A percentile compares a stretch with the other conserved stretches of the same genome.
phyloP scores from a whole-genome alignment of 1,140 invertebrate species.

The Aphidius ervi region DNA sequence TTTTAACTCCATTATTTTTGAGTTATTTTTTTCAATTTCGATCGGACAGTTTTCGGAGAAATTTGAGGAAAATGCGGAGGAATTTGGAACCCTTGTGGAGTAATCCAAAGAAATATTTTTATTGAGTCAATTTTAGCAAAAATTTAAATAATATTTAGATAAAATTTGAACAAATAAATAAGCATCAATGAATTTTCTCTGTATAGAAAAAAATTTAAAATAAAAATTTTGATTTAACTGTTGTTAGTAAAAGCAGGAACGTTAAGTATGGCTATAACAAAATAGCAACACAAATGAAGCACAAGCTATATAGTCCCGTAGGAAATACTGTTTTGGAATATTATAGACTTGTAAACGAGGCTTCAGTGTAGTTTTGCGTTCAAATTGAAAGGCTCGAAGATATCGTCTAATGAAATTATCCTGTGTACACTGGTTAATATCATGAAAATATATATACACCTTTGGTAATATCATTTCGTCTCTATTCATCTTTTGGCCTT shows the following conservation, averaged over 20 bases:
- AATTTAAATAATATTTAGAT: too few species aligned
- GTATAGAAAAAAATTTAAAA: too few species aligned
- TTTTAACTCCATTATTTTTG: too few species aligned
- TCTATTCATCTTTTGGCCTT: not conserved
- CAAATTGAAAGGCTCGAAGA: constrained; percentile 48
- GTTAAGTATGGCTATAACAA: constrained; percentile 32
- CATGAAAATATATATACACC: not conserved
- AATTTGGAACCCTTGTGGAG: too few species aligned
- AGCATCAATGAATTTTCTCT: too few species aligned
- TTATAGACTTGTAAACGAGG: constrained; percentile 46
- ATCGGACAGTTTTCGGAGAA: too few species aligned
- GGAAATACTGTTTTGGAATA: constrained; percentile 26
- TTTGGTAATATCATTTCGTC: not conserved
- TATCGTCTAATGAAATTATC: constrained; percentile 53
- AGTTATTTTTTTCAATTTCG: too few species aligned
- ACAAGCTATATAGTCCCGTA: constrained; percentile 17
- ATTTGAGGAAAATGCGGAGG: too few species aligned
- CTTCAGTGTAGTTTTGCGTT: constrained; percentile 36
- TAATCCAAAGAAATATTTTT: too few species aligned
- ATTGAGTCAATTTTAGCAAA: too few species aligned
- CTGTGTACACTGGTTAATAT: constrained; percentile 30
- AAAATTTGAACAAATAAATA: too few species aligned
- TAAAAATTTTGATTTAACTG: too few species aligned
- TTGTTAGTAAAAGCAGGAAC: constrained; percentile 19
- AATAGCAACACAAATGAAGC: constrained; percentile 29